Conservation (phyloP, 2,113 vertebrate genomes). For the Astur gentilis region DNA sequence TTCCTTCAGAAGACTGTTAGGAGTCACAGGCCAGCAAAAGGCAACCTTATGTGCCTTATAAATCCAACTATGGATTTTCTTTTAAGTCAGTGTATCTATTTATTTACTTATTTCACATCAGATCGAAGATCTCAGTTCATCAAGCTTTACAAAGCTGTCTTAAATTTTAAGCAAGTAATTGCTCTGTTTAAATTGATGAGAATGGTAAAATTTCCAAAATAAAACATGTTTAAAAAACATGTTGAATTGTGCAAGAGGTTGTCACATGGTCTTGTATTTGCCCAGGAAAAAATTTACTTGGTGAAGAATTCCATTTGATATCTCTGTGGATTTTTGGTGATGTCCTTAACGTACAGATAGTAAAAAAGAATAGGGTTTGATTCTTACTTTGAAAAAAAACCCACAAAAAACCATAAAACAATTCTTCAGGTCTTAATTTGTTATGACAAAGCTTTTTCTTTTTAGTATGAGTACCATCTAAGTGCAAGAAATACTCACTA, state of each 20-base stretch:
- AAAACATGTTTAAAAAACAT: background rate
- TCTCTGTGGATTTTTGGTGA: background rate
- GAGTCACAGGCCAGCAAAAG: background rate
- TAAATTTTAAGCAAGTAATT: background rate
- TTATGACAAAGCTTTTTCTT: background rate
- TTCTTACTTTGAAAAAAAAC: background rate
- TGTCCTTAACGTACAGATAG: background rate
- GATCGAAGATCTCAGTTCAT: background rate
- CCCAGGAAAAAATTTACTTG: background rate
- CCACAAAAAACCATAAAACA: fast-evolving
- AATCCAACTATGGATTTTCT: background rate
- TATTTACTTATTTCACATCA: background rate
- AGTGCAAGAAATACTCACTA: background rate
- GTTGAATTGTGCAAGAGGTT: background rate
- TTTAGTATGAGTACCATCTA: background rate
- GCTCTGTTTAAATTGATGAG: background rate
- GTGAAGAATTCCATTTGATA: background rate
- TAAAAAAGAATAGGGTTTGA: background rate
- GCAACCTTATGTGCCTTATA: background rate
- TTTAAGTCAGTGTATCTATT: background rate
- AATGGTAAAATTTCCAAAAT: background rate
- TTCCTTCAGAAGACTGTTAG: background rate
- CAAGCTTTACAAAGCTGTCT: background rate
- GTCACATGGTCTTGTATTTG: background rate
- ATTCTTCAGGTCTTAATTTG: background rate